Percentiles rank a stretch among this genome's conserved stretches.
Conservation (phyloP, 2,113 vertebrate genomes). For the Festucalex cinctus region DNA sequence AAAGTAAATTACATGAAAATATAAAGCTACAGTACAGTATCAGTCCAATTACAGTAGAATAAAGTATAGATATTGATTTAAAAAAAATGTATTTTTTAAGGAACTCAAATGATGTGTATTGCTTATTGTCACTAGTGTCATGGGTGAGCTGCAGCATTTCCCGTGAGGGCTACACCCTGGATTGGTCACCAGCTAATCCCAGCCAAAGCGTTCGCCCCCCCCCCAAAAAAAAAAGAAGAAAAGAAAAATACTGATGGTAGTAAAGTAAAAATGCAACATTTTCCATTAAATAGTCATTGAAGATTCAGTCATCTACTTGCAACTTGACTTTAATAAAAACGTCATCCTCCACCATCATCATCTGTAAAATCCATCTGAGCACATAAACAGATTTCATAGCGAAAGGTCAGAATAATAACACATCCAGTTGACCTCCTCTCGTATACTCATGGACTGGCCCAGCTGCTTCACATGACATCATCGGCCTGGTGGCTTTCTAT, state of each 20-base stretch:
- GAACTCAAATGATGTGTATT: no score
- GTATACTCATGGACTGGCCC: constrained; percentile 22
- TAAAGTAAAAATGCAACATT: neutral
- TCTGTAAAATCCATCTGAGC: neutral
- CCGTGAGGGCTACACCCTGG: neutral
- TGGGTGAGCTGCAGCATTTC: neutral
- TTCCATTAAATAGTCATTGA: neutral
- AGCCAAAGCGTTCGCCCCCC: neutral
- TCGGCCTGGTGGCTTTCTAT: constrained; percentile 43
- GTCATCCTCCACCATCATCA: constrained; percentile 1
- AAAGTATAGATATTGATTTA: no score
- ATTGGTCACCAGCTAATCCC: neutral
- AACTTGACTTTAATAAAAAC: neutral
- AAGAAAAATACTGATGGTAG: neutral
- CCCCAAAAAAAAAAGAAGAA: no score
- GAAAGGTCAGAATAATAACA: constrained; percentile 9
- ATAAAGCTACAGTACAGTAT: no score
- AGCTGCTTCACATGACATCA: constrained; percentile 55
- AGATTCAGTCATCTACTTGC: neutral
- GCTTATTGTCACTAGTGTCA: neutral
- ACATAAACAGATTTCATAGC: constrained; percentile 5
- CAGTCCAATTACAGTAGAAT: no score
- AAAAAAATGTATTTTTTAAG: neutral
- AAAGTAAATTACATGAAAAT: no score
- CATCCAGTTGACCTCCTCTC: constrained; percentile 3